Evolutionary conservation across 2,888 invertebrate genomes (phyloP), one percentile per base, ranked within the genome.

Genomic region (Acronicta aceris): DNA sequence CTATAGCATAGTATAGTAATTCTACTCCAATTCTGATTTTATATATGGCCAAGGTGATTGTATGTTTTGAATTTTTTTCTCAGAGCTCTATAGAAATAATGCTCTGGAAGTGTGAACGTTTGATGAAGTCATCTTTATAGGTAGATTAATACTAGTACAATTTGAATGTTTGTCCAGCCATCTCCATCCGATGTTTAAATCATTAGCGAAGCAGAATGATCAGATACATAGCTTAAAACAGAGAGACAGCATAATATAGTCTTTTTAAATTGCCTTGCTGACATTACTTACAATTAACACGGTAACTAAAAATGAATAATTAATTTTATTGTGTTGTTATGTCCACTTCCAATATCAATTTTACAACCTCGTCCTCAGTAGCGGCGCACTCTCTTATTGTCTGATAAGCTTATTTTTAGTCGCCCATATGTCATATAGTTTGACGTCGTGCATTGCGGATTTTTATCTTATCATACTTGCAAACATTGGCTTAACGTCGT

Each of bases 391-490:
- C 58, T 65, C 59, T 67, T 61, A 55, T 52, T 62, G 58, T 54
- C 10, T 51, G 76, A 79, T 83, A 78, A 81, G 59, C 71, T 55
- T 83, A 78, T 82, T 75, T 81, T 78, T 75, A 84, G 75, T 60
- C 54, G 42, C 52, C 58, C 47, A 64, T 77, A 68, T 75, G 54
- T 76, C 78, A 67, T 67, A 54, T 54, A 16, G 62, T 57, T 58
- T 65, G 68, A 64, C 69, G 71, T 70, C 74, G 65, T 72, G 68
- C 79, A 68, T 63, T 81, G 85, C 80, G 76, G 75, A 78, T 78
- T 81, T 82, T 84, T 80, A 85, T 85, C 86, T 85, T 85, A 85
- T 85, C 82, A 36, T 53, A 57, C 70, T 54, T 71, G 64, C 67
- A 68, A 71, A 75, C 74, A 67, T 65, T 65, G 71, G 57, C 55